A percentile compares a stretch with the other conserved stretches of the same genome.
Conservation (phyloP, 2,797 vertebrate species). For the Gobio occitaniae region DNA sequence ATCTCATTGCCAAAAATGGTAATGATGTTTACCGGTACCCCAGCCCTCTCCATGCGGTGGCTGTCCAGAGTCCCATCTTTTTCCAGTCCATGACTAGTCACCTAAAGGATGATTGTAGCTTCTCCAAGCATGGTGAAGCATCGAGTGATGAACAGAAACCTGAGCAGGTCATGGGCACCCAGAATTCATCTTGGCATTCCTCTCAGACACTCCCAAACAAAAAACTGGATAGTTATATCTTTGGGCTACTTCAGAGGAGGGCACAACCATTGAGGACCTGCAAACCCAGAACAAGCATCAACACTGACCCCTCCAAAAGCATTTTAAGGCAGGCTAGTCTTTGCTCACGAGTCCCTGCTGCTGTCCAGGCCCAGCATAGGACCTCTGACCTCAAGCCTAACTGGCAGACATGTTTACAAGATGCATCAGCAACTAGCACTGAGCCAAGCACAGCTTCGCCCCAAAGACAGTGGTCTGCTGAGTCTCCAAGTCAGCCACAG, state of each 20-base stretch:
- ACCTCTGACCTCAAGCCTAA: slow-evolving; percentile 74
- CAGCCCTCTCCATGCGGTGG: slow-evolving; percentile 89
- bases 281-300: slow-evolving; percentile 91
- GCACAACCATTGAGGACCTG: slow-evolving; percentile 86
- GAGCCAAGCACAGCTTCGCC: slow-evolving; percentile 74
- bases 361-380: slow-evolving; percentile 66
- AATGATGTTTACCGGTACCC: slow-evolving; percentile 88
- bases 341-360: slow-evolving; percentile 77
- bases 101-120: slow-evolving; percentile 73
- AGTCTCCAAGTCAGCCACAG: slow-evolving; percentile 55
- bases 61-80: slow-evolving; percentile 88
- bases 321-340: slow-evolving; percentile 87
- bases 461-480: slow-evolving; percentile 76
- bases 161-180: slow-evolving; percentile 62
- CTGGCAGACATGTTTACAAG: slow-evolving; percentile 71
- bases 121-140: slow-evolving; percentile 65
- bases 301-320: slow-evolving; percentile 85
- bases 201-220: slow-evolving; percentile 75
- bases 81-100: slow-evolving; percentile 78
- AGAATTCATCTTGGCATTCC: slow-evolving; percentile 71
- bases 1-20: slow-evolving; percentile 87
- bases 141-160: slow-evolving; percentile 71
- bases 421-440: slow-evolving; percentile 52
- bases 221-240: slow-evolving; percentile 90
- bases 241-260: slow-evolving; percentile 87